phyloP scores from a whole-genome alignment of 2,888 invertebrate genomes.

The Hybos culiciformis region DNA sequence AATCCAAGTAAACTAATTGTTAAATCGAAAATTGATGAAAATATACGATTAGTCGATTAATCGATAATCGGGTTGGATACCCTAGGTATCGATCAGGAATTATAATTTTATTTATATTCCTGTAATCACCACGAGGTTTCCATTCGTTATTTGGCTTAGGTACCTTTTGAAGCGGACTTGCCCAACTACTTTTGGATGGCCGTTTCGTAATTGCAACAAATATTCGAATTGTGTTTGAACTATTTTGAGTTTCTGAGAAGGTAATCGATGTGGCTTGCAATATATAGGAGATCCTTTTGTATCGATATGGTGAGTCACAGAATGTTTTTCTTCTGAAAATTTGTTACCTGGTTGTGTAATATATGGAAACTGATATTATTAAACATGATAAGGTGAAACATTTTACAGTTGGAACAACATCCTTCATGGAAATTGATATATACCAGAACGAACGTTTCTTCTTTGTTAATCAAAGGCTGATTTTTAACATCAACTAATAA shows the following conservation, averaged over 20 bases:
- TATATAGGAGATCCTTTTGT: not conserved
- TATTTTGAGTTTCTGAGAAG: not conserved
- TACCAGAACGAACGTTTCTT: not conserved
- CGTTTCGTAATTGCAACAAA: not conserved
- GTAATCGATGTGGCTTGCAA: not conserved
- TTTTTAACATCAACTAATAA: not conserved
- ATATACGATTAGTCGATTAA: too few relatives aligned
- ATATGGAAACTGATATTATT: not conserved
- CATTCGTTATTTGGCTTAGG: not conserved
- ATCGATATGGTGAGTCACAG: not conserved
- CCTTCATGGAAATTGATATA: not conserved
- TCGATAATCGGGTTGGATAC: too few relatives aligned
- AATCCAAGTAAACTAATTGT: too few relatives aligned
- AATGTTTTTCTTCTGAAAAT: not conserved
- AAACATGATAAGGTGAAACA: too few relatives aligned
- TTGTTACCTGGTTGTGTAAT: not conserved
- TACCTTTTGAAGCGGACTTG: not conserved
- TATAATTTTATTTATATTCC: slow-evolving; percentile 13
- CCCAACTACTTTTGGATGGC: not conserved
- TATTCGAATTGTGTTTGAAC: not conserved
- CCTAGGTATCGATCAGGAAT: slow-evolving; percentile 23
- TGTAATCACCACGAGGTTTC: not conserved
- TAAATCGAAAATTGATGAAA: too few relatives aligned
- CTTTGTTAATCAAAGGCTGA: not conserved
- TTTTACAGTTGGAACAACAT: not conserved